Conservation (phyloP, 2,888 invertebrate species). For the Unio pictorum region DNA sequence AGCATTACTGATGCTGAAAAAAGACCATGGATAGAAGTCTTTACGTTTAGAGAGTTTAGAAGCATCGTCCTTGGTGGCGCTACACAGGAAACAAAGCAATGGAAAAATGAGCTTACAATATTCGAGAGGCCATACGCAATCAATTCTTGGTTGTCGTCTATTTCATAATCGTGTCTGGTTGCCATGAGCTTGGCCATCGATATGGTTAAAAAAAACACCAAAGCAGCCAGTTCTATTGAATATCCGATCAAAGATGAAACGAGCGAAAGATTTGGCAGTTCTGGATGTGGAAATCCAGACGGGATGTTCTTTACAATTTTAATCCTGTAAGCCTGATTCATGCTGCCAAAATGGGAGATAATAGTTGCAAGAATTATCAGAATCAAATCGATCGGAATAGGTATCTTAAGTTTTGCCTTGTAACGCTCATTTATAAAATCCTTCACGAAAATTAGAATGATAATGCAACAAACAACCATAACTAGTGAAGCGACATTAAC, state of each 20-base stretch:
- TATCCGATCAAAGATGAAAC: conserved; percentile 27
- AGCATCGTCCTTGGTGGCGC: conserved; percentile 64
- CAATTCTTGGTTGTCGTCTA: conserved; percentile 70
- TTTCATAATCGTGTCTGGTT: conserved; percentile 64
- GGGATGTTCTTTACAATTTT: conserved; percentile 54
- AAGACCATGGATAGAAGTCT: conserved; percentile 52
- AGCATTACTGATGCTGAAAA: conserved; percentile 60
- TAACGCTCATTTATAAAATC: conserved; percentile 64
- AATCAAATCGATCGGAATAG: conserved; percentile 66
- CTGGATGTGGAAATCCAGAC: conserved; percentile 54
- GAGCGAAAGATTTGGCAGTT: conserved; percentile 28
- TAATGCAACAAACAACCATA: conserved; percentile 79
- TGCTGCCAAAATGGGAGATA: conserved; percentile 47
- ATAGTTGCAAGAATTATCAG: conserved; percentile 55
- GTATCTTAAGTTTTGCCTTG: conserved; percentile 52
- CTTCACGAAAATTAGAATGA: conserved; percentile 75
- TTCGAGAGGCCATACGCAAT: conserved; percentile 69
- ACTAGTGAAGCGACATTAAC: conserved; percentile 80
- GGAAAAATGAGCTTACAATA: conserved; percentile 67
- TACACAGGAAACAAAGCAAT: conserved; percentile 68
- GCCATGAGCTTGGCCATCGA: conserved; percentile 68
- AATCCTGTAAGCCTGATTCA: conserved; percentile 37
- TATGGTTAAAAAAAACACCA: conserved; percentile 57
- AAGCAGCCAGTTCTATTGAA: conserved; percentile 47
- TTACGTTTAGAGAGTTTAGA: conserved; percentile 58